A percentile compares a stretch with the other conserved stretches of the same genome.
phyloP scores from a whole-genome alignment of 2,888 invertebrate species.

The Epinotia demarniana region DNA sequence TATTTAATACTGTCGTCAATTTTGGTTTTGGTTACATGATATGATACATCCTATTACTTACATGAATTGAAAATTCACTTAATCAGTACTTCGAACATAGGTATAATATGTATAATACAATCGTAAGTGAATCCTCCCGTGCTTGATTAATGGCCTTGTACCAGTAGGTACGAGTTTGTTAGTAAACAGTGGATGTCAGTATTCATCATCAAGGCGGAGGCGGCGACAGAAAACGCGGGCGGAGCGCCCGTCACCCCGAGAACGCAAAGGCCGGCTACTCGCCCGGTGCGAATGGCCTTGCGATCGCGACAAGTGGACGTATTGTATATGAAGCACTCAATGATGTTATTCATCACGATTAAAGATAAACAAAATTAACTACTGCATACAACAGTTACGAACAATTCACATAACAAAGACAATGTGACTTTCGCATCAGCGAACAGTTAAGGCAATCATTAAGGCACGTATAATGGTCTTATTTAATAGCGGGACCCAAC shows the following conservation, averaged over 20 bases:
- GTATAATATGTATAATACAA: conserved; percentile 17
- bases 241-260: conserved; percentile 70
- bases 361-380: conserved; percentile 34
- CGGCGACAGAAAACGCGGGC: conserved; percentile 47
- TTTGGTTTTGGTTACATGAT: conserved; percentile 2
- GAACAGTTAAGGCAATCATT: conserved; percentile 26
- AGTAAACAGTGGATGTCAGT: conserved; percentile 54
- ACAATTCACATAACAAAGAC: conserved; percentile 15
- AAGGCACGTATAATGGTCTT: conserved; percentile 29
- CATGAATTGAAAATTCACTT: neutral
- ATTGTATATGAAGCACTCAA: conserved; percentile 43
- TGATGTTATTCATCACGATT: conserved; percentile 41
- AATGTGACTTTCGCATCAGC: conserved; percentile 36
- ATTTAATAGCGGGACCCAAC: conserved; percentile 24
- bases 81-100: too few relatives aligned
- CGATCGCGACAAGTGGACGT: conserved; percentile 73
- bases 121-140: conserved; percentile 4
- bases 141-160: conserved; percentile 19
- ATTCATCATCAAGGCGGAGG: conserved; percentile 43
- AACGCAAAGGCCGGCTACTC: conserved; percentile 65
- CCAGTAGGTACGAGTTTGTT: conserved; percentile 51
- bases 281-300: conserved; percentile 64
- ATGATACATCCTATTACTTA: neutral
- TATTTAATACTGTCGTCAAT: conserved; percentile 14
- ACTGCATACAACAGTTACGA: conserved; percentile 10